Evolutionary conservation across 2,797 vertebrate genomes (phyloP).

Genomic region (Gobio occitaniae): DNA sequence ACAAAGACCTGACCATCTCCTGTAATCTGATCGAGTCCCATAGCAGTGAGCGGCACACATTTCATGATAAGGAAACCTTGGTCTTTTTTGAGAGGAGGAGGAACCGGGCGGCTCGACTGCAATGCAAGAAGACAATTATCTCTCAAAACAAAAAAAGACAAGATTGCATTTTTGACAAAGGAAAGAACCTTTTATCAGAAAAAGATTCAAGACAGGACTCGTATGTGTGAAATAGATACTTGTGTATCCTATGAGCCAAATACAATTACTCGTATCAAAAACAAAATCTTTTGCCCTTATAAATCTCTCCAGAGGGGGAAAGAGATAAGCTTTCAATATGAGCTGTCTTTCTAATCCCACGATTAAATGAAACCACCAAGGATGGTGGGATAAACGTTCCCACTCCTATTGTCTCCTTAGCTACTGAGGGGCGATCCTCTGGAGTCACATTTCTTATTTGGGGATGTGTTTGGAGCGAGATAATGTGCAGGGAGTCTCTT

Average conservation of each 20-base stretch:
- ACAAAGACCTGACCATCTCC: constrained; percentile 44
- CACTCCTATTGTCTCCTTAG: constrained; percentile 68
- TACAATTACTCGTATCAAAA: constrained; percentile 86
- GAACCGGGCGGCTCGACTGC: not conserved
- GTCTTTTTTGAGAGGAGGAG: constrained; percentile 18
- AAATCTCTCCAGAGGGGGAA: constrained; percentile 72
- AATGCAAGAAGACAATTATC: constrained; percentile 36
- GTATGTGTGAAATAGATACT: constrained; percentile 76
- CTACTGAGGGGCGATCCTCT: constrained; percentile 66
- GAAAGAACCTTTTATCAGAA: constrained; percentile 45
- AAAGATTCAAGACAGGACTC: constrained; percentile 66
- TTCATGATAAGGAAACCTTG: constrained; percentile 31
- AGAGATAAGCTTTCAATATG: constrained; percentile 80
- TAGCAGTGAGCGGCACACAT: constrained; percentile 31
- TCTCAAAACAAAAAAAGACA: constrained; percentile 46
- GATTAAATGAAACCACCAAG: constrained; percentile 79
- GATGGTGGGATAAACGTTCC: constrained; percentile 75
- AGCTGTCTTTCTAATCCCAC: constrained; percentile 75
- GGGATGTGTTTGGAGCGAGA: constrained; percentile 41
- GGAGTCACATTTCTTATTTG: constrained; percentile 51
- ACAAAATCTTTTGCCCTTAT: constrained; percentile 75
- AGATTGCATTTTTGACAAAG: constrained; percentile 46
- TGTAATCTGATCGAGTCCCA: constrained; percentile 49
- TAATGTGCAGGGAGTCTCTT: constrained; percentile 47
- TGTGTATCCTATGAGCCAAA: constrained; percentile 82